These are phyloP conservation scores for Chaenodraco wilsoni DNA, from an alignment of 2,797 vertebrate species.

Conservation along the genomic window DNA sequence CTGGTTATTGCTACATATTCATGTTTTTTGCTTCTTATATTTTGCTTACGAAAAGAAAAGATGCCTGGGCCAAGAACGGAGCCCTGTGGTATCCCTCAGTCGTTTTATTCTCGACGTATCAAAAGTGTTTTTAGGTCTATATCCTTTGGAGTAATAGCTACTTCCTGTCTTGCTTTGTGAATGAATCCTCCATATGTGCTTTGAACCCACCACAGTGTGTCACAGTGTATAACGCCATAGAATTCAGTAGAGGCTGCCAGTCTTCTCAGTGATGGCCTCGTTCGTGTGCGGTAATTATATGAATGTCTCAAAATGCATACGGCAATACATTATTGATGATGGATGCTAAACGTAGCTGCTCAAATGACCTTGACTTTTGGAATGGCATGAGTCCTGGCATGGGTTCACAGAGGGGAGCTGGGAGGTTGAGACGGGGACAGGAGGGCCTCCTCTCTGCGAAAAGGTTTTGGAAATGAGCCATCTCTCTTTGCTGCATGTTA, in stretches of 20 bases:
- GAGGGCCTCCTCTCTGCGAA: slow-evolving; percentile 21
- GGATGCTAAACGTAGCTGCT: slow-evolving; percentile 37
- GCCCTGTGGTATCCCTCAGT: too few relatives aligned
- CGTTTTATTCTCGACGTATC: background rate
- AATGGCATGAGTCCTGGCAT: slow-evolving; percentile 27
- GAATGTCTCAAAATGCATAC: slow-evolving; percentile 33
- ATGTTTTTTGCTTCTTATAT: too few relatives aligned
- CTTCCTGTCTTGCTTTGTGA: background rate
- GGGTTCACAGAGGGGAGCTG: slow-evolving; percentile 13
- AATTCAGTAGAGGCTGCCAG: background rate
- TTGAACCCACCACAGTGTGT: background rate
- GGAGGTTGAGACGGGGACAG: slow-evolving; percentile 28
- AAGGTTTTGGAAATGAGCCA: slow-evolving; percentile 39
- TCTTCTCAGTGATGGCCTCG: slow-evolving; percentile 8
- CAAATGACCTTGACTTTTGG: slow-evolving; percentile 45
- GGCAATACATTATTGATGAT: slow-evolving; percentile 44
- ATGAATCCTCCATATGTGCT: background rate
- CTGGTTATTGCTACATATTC: too few relatives aligned
- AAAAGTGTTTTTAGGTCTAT: background rate
- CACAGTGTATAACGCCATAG: too few relatives aligned
- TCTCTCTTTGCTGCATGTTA: slow-evolving; percentile 41
- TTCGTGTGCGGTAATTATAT: slow-evolving; percentile 49
- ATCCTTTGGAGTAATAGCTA: background rate
- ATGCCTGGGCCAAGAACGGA: too few relatives aligned
- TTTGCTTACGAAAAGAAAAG: too few relatives aligned